Percentiles rank a stretch among this genome's conserved stretches.
These are phyloP conservation scores for Hemibagrus guttatus DNA, from an alignment of 2,797 vertebrate genomes.

Conservation along the genomic window DNA sequence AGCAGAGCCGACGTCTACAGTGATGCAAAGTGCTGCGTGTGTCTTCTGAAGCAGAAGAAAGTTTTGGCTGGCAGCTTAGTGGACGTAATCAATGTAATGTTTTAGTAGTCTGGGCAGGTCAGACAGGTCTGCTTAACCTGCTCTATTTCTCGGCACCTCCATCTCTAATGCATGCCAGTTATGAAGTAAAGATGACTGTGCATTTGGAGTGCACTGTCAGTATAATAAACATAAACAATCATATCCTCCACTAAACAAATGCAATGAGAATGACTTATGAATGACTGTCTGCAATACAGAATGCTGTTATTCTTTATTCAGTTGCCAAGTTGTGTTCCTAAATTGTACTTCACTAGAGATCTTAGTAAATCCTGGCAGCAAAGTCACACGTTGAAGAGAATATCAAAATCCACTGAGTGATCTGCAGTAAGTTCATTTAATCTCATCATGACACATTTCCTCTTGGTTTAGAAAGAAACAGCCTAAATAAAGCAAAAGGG, in stretches of 20 bases:
- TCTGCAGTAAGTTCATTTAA: not conserved
- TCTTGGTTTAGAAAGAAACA: not conserved
- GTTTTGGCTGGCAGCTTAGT: conserved; percentile 3
- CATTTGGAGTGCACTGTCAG: not conserved
- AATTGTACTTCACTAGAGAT: not conserved
- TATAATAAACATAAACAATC: not conserved
- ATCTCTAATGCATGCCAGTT: conserved; percentile 25
- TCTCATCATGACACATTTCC: conserved; percentile 12
- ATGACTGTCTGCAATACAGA: not conserved
- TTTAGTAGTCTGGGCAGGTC: conserved; percentile 20
- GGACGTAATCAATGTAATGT: conserved; percentile 7
- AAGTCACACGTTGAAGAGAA: conserved; percentile 7
- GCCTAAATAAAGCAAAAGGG: not conserved
- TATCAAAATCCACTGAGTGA: not conserved
- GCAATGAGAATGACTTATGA: not conserved
- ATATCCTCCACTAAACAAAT: not conserved
- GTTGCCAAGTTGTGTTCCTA: not conserved
- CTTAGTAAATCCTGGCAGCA: not conserved
- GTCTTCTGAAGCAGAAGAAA: not conserved
- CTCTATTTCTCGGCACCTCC: conserved; percentile 30
- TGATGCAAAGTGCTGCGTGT: conserved; percentile 6
- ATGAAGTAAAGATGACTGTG: conserved; percentile 34
- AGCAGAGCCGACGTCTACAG: conserved; percentile 13
- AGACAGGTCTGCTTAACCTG: conserved; percentile 30
- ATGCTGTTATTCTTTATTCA: not conserved